Evolutionary conservation across 2,888 invertebrate genomes (phyloP).

Genomic region (Chromoteleia sp.): DNA sequence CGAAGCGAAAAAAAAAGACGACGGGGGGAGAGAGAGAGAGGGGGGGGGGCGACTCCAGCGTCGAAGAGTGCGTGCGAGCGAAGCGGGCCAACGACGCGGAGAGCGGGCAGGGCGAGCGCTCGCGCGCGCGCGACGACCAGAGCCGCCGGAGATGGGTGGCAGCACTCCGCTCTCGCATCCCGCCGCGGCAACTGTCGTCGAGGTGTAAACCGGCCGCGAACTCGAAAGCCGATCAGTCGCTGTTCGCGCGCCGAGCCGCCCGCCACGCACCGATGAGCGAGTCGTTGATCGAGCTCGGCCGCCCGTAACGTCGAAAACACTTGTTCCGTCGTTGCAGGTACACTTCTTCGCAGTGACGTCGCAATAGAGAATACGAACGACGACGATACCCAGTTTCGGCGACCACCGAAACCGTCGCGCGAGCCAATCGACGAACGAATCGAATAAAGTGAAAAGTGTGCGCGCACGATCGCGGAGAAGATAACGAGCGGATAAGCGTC

Average conservation of each 20-base stretch:
- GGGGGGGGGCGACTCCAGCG: conserved; percentile 39
- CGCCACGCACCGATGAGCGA: conserved; percentile 71
- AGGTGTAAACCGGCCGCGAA: conserved; percentile 83
- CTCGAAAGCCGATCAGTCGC: conserved; percentile 83
- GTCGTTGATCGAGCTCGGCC: not conserved
- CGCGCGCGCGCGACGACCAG: conserved; percentile 54
- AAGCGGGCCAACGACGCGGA: conserved; percentile 34
- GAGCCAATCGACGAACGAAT: not conserved
- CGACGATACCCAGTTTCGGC: too few species aligned
- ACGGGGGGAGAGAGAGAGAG: conserved; percentile 12
- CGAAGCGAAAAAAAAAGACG: conserved; percentile 14
- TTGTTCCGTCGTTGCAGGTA: conserved; percentile 33
- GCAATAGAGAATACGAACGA: too few species aligned
- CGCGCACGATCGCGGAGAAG: conserved; percentile 1
- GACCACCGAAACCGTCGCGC: too few species aligned
- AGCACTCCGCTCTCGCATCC: conserved; percentile 62
- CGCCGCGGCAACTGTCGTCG: conserved; percentile 79
- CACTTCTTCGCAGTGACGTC: conserved; percentile 9
- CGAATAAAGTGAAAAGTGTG: conserved; percentile 8
- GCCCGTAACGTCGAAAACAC: conserved; percentile 23
- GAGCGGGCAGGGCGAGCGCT: conserved; percentile 48
- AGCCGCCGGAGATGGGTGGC: conserved; percentile 54
- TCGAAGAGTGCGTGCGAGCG: conserved; percentile 62
- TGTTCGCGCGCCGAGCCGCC: conserved; percentile 80
- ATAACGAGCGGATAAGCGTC: conserved; percentile 10